Base-by-base conservation (phyloP, 2,888 invertebrate genomes). In the Drosophila kanekoi region DNA sequence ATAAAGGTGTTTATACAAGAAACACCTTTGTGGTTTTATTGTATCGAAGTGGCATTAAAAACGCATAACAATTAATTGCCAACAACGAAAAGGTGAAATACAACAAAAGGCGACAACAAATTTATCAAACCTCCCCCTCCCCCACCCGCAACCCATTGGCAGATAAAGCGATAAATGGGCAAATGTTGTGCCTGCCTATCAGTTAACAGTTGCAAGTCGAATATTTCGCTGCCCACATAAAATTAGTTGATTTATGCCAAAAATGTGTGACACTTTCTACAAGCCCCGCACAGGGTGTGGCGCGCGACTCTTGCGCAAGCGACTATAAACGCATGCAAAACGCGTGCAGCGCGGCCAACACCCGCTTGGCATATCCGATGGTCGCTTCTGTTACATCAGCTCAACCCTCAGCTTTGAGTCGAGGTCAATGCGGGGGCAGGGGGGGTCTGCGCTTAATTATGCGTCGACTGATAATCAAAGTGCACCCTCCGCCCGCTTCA, bases 271-370 rank as follows among this genome's bases (percentile, higher is more conserved):
- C 83, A 83, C 83, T 83, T 88, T 88, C 83, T 88, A 83, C 75
- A n/a, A 40, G 45, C n/a, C n/a, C n/a, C n/a, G 70, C 83, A 56
- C 86, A 72, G n/a, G n/a, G n/a, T 68, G 75, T 72, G 49, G 41
- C 56, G 59, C 48, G 79, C 59, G 48, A 23, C 37, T 69, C 72
- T 82, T 82, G 64, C 87, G 68, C 59, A 82, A 82, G 84, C 70
- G 66, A 18, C 43, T 78, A 47, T 57, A 68, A 85, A 82, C 88
- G 83, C 88, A 88, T 81, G 79, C 82, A 81, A 87, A 83, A 73
- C 86, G 88, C 83, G 80, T 82, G 83, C 88, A 78, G 48, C 74
- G 88, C 83, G 80, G 79, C 80, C 88, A 78, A 45, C 74, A 45
- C 45, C 47, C 47, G 52, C 32, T 16, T 52, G 13, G 28, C 11